These are phyloP conservation scores for Slavum lentiscoides DNA, from an alignment of 2,888 invertebrate genomes.

Conservation along the genomic window DNA sequence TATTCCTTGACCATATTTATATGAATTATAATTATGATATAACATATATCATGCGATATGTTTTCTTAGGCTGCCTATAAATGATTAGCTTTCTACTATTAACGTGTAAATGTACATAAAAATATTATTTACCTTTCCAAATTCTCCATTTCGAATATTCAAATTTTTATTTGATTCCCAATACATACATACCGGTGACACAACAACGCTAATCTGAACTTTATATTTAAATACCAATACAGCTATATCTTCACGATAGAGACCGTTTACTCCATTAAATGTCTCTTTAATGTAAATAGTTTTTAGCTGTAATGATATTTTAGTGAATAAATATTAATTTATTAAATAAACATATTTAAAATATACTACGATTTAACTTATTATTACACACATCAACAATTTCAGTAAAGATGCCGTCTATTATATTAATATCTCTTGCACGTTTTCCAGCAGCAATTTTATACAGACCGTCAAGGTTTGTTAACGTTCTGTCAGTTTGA, in stretches of 20 bases:
- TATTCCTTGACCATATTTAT: background rate
- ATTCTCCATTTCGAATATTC: background rate
- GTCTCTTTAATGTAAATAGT: background rate
- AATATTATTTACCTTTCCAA: conserved; percentile 21
- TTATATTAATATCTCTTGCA: background rate
- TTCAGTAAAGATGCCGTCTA: conserved; percentile 31
- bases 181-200: conserved; percentile 20
- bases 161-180: conserved; percentile 4
- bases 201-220: background rate
- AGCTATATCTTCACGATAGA: conserved; percentile 21
- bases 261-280: conserved; percentile 11
- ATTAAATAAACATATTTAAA: background rate
- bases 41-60: no score
- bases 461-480: background rate
- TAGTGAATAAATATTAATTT: background rate
- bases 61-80: no score
- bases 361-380: background rate
- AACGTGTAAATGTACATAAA: background rate
- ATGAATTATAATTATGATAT: background rate
- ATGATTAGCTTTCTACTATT: no score
- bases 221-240: conserved; percentile 10
- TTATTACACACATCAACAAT: conserved; percentile 26
- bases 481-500: background rate
- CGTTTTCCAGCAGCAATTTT: conserved; percentile 43
- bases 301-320: conserved; percentile 3